Conservation (phyloP, 2,797 vertebrate genomes). For the Lagocephalus sceleratus region DNA sequence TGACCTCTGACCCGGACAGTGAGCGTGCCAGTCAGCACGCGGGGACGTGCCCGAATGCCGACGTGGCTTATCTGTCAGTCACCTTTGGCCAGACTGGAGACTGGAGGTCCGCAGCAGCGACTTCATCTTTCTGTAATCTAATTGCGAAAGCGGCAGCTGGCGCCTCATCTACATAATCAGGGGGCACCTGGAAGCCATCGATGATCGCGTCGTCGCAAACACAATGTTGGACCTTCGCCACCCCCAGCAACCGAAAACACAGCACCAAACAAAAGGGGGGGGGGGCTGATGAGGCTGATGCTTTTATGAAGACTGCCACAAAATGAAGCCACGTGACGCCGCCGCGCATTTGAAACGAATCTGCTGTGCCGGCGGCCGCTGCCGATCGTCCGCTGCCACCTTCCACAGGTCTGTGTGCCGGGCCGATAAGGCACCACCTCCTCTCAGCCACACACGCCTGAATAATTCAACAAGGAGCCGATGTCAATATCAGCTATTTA, state of each 20-base stretch:
- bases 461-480: conserved; percentile 56
- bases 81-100: conserved; percentile 44
- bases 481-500: conserved; percentile 37
- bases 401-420: conserved; percentile 19
- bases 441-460: conserved; percentile 28
- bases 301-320: conserved; percentile 56
- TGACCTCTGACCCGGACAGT: conserved; percentile 58
- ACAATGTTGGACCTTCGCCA: conserved; percentile 1
- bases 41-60: conserved; percentile 59
- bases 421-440: conserved; percentile 30
- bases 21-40: conserved; percentile 43
- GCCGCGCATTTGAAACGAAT: conserved; percentile 57
- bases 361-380: conserved; percentile 32
- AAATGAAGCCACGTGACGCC: conserved; percentile 43
- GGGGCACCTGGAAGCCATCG: conserved; percentile 42
- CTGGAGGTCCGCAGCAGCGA: conserved; percentile 35
- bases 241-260: neutral
- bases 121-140: conserved; percentile 50
- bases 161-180: conserved; percentile 41
- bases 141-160: conserved; percentile 34
- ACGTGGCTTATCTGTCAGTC: conserved; percentile 55
- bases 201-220: conserved; percentile 18
- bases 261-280: neutral
- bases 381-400: conserved; percentile 18
- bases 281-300: conserved; percentile 46